Base-by-base conservation (phyloP, 1,140 invertebrate species). In the Leptinotarsa defecta region DNA sequence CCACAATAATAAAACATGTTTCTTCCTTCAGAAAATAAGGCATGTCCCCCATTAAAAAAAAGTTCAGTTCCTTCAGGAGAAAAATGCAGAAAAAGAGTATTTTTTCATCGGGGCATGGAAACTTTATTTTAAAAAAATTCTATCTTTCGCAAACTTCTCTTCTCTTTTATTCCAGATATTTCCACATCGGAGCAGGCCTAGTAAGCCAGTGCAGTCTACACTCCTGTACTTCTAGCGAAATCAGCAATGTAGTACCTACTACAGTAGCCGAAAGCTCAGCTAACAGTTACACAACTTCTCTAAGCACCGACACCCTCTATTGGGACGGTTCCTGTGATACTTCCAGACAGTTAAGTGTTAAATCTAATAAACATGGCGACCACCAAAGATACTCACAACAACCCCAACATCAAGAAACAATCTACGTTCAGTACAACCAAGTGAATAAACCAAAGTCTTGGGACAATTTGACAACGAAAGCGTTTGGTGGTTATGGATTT, bases 291-390 rank as follows among this genome's bases (percentile, higher is more conserved):
- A 93, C 93, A 1, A 95, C 93, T 17, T 94, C 93, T 2, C 85
- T 94, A 1, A 95, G 94, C 81, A 95, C 93, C 2, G 94, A 95
- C 77, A 95, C 93, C 3, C 86, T 95, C 0, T 95, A 94, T 79
- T 95, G 93, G 93, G 93, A 95, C 79, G 89, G 89, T 43, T 87
- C 87, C 48, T 86, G 86, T 79, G 87, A 88, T 13, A 79, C 82
- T 8, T 78, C 76, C 70, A 20, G 85, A 84, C 78, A 87, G 78
- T 64, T 86, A 81, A 76, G 86, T 68, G 71, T 81, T 24, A 84
- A 83, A 77, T 84, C 84, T 15, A 76, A 82, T 27, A 85, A 86
- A 69, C 84, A 86, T 20, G 34, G 34, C 34, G 86, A 86, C 64
- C 73, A 74, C 13, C 78, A 81, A 71, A 76, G 77, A 62, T 79